phyloP scores from a whole-genome alignment of 1,140 invertebrate species.

The Drosophila sp. region DNA sequence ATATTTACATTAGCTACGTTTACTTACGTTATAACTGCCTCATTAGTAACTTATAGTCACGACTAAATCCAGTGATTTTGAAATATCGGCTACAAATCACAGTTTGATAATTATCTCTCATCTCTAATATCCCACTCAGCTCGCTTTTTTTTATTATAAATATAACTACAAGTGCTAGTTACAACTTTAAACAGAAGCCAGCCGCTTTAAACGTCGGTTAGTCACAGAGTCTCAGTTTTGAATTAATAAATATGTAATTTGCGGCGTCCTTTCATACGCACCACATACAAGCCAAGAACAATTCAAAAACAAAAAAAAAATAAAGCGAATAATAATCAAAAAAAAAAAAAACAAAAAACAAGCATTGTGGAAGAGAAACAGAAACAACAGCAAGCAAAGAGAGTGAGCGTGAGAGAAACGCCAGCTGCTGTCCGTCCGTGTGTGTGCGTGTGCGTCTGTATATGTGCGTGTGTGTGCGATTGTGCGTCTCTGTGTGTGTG shows the following conservation, averaged over 20 bases:
- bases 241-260: constrained; percentile 34
- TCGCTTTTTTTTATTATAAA: constrained; percentile 70
- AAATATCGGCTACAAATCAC: constrained; percentile 8
- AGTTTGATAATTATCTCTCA: constrained; percentile 5
- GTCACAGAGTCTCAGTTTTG: constrained; percentile 44
- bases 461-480: constrained; percentile 40
- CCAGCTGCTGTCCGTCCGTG: constrained; percentile 64
- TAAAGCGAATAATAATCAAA: constrained; percentile 9
- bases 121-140: constrained; percentile 30
- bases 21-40: constrained; percentile 32
- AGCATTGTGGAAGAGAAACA: constrained; percentile 18
- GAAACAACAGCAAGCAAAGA: constrained; percentile 57
- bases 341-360: constrained; percentile 13
- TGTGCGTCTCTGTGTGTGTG: constrained; percentile 32
- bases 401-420: constrained; percentile 73
- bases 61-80: background rate
- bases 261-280: constrained; percentile 17
- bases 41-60: too few species aligned
- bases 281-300: constrained; percentile 1
- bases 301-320: constrained; percentile 3
- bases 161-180: constrained; percentile 61
- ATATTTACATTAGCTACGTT: background rate
- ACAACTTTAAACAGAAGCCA: constrained; percentile 68
- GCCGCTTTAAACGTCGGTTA: constrained; percentile 51
- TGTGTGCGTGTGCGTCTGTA: constrained; percentile 31